Evolutionary conservation across 2,113 vertebrate genomes (phyloP), one percentile per base, ranked within the genome.

Genomic region (Carlito syrichta): DNA sequence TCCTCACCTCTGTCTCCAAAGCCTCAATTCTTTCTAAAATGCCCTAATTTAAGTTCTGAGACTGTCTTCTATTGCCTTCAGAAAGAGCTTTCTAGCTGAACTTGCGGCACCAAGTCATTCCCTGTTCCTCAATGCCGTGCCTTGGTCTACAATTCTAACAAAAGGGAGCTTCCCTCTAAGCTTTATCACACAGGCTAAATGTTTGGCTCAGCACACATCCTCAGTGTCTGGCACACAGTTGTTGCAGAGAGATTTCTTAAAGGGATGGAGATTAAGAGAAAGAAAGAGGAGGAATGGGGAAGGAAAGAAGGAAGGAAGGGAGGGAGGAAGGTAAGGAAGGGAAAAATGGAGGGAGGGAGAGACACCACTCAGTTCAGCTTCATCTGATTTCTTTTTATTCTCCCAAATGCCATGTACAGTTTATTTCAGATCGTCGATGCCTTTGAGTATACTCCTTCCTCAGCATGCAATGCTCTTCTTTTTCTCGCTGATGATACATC

Each of bases 311-410:
- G 0, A 40, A 14, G 73, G 2, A 35, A 76, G 58, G 4, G 12
- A 0, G 20, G n/a, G 1, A 23, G 40, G 14, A 23, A 63, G 32
- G 7, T 7, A 2, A 13, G 8, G 83, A 56, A 52, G 8, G 10
- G 23, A 25, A 43, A 32, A 10, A 30, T 5, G 40, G 32, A 27
- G 1, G 8, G 16, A 12, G 32, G 20, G 38, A 30, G 5, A 22
- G 16, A 30, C 2, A 5, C 2, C 1, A 43, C n/a, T 56, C 63
- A 43, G 4, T 27, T 63, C 2, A 4, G 1, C 25, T 50, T 79
- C 32, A 73, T 35, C 25, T 35, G n/a, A 25, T 45, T 50, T 69
- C 43, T 32, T n/a, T 25, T 54, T 30, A 22, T 91, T 96, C 54
- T 22, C 12, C n/a, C 20, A 30, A 19, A 6, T 14, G 86, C 40